Conservation (phyloP, 1,140 invertebrate genomes). For the Drosophila trapezifrons region DNA sequence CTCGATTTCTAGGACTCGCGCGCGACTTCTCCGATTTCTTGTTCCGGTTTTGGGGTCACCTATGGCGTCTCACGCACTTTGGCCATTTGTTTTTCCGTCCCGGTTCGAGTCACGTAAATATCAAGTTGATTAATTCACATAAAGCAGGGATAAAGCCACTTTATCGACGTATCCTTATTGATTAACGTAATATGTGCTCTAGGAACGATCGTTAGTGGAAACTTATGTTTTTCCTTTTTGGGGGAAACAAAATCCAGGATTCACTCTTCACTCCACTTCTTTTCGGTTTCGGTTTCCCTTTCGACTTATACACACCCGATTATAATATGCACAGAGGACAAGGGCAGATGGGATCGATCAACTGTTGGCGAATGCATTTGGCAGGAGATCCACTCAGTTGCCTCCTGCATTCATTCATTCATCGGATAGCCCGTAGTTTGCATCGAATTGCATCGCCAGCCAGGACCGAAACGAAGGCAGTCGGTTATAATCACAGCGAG, state of each 20-base stretch:
- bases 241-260: neutral
- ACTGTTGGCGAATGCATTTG: slow-evolving; percentile 31
- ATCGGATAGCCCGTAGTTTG: slow-evolving; percentile 8
- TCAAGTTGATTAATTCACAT: slow-evolving; percentile 49
- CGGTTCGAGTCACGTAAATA: slow-evolving; percentile 41
- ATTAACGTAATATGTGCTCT: slow-evolving; percentile 36
- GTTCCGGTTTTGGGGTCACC: slow-evolving; percentile 30
- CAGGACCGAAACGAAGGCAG: slow-evolving; percentile 25
- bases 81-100: slow-evolving; percentile 36
- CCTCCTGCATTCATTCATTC: slow-evolving; percentile 34
- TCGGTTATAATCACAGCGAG: slow-evolving; percentile 19
- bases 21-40: slow-evolving; percentile 9
- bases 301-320: slow-evolving; percentile 21
- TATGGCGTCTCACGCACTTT: slow-evolving; percentile 48
- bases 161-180: slow-evolving; percentile 36
- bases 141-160: slow-evolving; percentile 24
- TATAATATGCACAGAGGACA: slow-evolving; percentile 22
- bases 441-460: slow-evolving; percentile 5
- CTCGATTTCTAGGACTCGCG: slow-evolving; percentile 41
- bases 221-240: neutral
- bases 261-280: slow-evolving; percentile 8
- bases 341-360: slow-evolving; percentile 33
- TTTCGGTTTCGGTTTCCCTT: neutral
- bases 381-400: slow-evolving; percentile 15
- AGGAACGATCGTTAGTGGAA: slow-evolving; percentile 45